Evolutionary conservation across 2,888 invertebrate genomes (phyloP).

Genomic region (Dermolepida albohirtum): DNA sequence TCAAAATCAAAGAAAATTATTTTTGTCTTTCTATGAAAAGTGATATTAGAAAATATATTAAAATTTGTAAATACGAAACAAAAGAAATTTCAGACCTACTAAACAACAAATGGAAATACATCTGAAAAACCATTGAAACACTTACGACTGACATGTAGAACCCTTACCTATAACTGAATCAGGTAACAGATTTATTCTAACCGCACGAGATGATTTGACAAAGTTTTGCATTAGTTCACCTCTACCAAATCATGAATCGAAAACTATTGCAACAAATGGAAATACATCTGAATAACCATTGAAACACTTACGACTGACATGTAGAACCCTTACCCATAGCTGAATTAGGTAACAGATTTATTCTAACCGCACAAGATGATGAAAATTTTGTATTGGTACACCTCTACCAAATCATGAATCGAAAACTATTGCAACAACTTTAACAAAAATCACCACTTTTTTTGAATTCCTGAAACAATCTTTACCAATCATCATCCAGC

Average conservation of each 20-base stretch:
- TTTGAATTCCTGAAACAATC: too few relatives aligned
- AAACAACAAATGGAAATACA: conserved; percentile 52
- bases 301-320: conserved; percentile 54
- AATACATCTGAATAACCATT: conserved; percentile 49
- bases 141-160: conserved; percentile 56
- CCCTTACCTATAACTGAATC: conserved; percentile 53
- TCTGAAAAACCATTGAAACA: conserved; percentile 52
- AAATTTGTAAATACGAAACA: conserved; percentile 49
- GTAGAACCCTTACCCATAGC: conserved; percentile 56
- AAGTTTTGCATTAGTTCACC: too few relatives aligned
- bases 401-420: conserved; percentile 57
- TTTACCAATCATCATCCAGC: conserved; percentile 48
- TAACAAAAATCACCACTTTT: conserved; percentile 50
- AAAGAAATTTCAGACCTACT: conserved; percentile 45
- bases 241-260: too few relatives aligned
- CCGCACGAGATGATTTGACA: conserved; percentile 57
- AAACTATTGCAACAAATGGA: too few relatives aligned
- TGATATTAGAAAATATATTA: conserved; percentile 47
- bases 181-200: conserved; percentile 57
- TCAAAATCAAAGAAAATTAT: conserved; percentile 46
- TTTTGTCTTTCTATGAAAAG: conserved; percentile 50
- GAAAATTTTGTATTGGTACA: too few relatives aligned
- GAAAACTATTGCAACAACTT: conserved; percentile 53
- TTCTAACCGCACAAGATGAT: conserved; percentile 58
- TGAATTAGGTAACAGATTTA: conserved; percentile 54